A percentile compares a stretch with the other conserved stretches of the same genome.
phyloP scores from a whole-genome alignment of 1,140 invertebrate species.

The Hycleus cichorii region DNA sequence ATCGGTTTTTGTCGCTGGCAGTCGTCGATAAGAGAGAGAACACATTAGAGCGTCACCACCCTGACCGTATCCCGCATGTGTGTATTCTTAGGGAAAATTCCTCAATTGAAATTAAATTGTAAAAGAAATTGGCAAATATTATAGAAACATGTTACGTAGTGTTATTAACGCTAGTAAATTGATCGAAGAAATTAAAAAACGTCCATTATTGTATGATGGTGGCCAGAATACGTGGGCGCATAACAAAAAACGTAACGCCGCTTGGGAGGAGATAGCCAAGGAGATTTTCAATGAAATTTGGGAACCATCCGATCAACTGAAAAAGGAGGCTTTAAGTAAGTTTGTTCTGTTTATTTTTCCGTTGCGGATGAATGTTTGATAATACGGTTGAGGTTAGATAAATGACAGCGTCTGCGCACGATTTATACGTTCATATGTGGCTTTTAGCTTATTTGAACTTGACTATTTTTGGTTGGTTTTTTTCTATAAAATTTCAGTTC shows the following conservation, averaged over 20 bases:
- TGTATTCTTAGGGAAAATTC: too few relatives aligned
- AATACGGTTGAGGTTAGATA: not conserved
- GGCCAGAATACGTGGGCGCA: slow-evolving; percentile 2
- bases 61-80: too few relatives aligned
- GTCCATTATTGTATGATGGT: slow-evolving; percentile 24
- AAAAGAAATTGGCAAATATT: too few relatives aligned
- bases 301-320: slow-evolving; percentile 3
- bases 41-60: too few relatives aligned
- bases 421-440: not conserved
- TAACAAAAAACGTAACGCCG: slow-evolving; percentile 12
- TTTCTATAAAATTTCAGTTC: slow-evolving; percentile 17
- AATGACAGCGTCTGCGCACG: not conserved
- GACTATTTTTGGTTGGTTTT: too few relatives aligned
- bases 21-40: too few relatives aligned
- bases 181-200: slow-evolving; percentile 28
- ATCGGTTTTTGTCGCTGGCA: too few relatives aligned
- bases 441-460: not conserved
- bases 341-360: not conserved
- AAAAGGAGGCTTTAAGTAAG: slow-evolving; percentile 27
- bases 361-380: not conserved
- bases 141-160: not conserved
- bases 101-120: too few relatives aligned
- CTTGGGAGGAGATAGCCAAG: slow-evolving; percentile 26
- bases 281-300: slow-evolving; percentile 18
- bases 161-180: slow-evolving; percentile 6